Evolutionary conservation across 1,140 invertebrate species (phyloP), one percentile per base, ranked within the genome.

Genomic region (Coboldia fuscipes): DNA sequence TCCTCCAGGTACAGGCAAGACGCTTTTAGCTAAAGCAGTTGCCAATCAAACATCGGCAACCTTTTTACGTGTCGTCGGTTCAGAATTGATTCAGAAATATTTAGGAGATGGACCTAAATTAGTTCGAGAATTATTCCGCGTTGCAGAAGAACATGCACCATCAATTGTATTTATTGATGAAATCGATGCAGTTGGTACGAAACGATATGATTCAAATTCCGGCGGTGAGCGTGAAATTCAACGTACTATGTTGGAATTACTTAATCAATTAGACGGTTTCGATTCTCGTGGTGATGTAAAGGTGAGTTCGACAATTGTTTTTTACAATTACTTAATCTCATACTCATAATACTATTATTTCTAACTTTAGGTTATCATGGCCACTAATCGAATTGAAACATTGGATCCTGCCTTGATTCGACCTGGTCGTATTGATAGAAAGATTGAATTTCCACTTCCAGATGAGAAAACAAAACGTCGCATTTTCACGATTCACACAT

Each of bases 161-260:
- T 97, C 92, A 1, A 99, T 99, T 60, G 93, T 99, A 1, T 99
- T 99, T 54, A 98, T 99, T 52, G 96, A 99, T 68, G 96, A 99
- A 72, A 99, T 99, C 47, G 96, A 99, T 70, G 96, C 96, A 38
- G 88, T 99, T 22, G 96, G 96, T 33, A 99, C 96, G 15, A 99
- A 99, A 65, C 70, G 90, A 48, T 99, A 99, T 53, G 96, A 99
- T 49, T 97, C 93, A 1, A 99, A 99, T 58, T 98, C 92, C 42
- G 96, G 96, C 28, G 96, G 96, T 40, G 96, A 99, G 58, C 70
- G 96, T 40, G 96, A 99, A 71, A 99, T 99, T 60, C 96, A 99
- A 56, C 70, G 96, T 53, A 99, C 96, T 39, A 99, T 99, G 96
- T 77, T 99, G 58, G 96, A 99, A 57, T 61, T 99, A 14, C 67